Percentiles rank a stretch among this genome's conserved stretches.
phyloP scores from a whole-genome alignment of 2,797 vertebrate species.

The Toxotes lorentzi region DNA sequence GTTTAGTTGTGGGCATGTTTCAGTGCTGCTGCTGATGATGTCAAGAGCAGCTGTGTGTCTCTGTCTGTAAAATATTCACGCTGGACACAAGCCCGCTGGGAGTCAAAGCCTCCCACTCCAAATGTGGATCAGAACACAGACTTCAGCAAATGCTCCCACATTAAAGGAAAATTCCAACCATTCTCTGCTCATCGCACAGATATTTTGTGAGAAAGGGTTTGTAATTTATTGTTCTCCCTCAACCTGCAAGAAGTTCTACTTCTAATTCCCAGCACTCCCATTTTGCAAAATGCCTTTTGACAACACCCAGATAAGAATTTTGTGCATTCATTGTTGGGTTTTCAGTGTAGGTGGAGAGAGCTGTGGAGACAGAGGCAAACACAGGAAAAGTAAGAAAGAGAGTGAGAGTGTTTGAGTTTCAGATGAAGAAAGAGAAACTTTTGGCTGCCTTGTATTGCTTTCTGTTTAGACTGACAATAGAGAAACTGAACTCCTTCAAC shows the following conservation, averaged over 20 bases:
- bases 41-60: constrained; percentile 72
- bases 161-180: constrained; percentile 50
- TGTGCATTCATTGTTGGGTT: constrained; percentile 14
- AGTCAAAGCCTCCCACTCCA: constrained; percentile 72
- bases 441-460: background rate
- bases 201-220: constrained; percentile 23
- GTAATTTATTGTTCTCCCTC: background rate
- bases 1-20: constrained; percentile 52
- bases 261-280: background rate
- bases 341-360: constrained; percentile 32
- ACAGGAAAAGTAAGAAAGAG: constrained; percentile 2
- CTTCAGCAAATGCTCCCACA: constrained; percentile 66
- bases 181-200: constrained; percentile 28
- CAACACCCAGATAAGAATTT: constrained; percentile 1
- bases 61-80: constrained; percentile 60
- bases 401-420: constrained; percentile 47
- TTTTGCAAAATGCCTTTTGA: constrained; percentile 30
- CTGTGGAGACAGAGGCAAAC: constrained; percentile 8
- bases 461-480: background rate
- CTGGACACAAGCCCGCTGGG: constrained; percentile 66
- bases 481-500: background rate
- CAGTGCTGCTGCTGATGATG: constrained; percentile 45
- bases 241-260: background rate
- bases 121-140: constrained; percentile 63
- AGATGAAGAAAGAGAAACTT: constrained; percentile 22